Evolutionary conservation across 2,113 vertebrate species (phyloP), one percentile per base, ranked within the genome.

Genomic region (Corythaeola cristata): DNA sequence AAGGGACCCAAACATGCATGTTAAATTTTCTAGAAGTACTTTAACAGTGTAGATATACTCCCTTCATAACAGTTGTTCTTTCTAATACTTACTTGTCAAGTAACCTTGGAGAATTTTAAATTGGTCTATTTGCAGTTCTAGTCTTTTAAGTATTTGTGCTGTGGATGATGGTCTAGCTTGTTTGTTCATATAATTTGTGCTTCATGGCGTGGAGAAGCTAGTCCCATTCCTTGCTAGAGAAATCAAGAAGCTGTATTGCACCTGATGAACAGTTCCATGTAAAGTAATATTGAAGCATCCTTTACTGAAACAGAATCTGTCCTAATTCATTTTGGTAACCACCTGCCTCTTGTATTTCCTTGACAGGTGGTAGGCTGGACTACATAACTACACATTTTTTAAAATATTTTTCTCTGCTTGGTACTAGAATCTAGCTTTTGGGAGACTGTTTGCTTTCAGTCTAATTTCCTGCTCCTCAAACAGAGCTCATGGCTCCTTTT

Each of bases 1-100:
- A 39, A 26, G 22, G 3, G 2, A 0, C 18, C 10, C 18, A 49
- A 37, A 79, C 27, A n/a, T 0, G 0, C 15, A 2, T 32, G 44
- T 39, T 80, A 55, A n/a, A 19, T 35, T 73, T 89, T 64, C 49
- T 55, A 44, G 71, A 88, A 89, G 13, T 41, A n/a, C 45, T 44
- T 23, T 26, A 9, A 24, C 14, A 23, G 2, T n/a, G 52, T 68
- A 27, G 33, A 22, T 73, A 10, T 72, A n/a, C 17, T 76, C 30
- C 24, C 26, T 89, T 83, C 1, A 0, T 67, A 82, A n/a, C 26
- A 24, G 9, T 56, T 73, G 41, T 67, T 60, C 33, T 87, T 88
- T 88, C 24, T 66, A 75, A 22, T 35, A 19, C 24, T 62, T 56
- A 26, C 8, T 85, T 85, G 20, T 71, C 71, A 85, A 5, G 23